These are phyloP conservation scores for Tetrax tetrax DNA, from an alignment of 2,113 vertebrate genomes.

Conservation along the genomic window DNA sequence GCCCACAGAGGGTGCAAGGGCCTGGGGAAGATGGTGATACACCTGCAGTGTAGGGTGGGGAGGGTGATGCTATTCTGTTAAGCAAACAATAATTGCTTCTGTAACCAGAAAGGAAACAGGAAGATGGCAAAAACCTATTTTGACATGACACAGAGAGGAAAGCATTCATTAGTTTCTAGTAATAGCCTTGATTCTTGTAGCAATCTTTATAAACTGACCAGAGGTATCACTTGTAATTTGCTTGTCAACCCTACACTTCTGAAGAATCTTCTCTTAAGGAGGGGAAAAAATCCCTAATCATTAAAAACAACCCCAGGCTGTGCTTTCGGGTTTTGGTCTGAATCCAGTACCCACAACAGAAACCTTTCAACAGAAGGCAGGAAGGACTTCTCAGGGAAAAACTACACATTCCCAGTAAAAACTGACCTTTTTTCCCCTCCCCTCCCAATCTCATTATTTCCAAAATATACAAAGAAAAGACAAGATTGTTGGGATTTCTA, in stretches of 20 bases:
- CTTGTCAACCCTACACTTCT: not conserved
- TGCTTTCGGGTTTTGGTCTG: not conserved
- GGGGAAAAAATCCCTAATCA: not conserved
- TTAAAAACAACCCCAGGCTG: not conserved
- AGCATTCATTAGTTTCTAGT: not conserved
- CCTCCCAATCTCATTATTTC: slow-evolving; percentile 12
- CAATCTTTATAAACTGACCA: not conserved
- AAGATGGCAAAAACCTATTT: not conserved
- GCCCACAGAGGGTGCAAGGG: not conserved
- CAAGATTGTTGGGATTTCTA: slow-evolving; percentile 64
- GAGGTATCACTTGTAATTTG: not conserved
- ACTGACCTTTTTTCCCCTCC: not conserved
- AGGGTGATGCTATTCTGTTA: not conserved
- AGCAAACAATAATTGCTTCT: not conserved
- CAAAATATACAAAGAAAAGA: slow-evolving; percentile 58
- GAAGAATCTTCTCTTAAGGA: not conserved
- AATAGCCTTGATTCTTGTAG: not conserved
- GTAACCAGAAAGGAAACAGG: not conserved
- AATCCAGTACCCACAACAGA: not conserved
- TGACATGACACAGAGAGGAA: not conserved
- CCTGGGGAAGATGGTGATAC: not conserved
- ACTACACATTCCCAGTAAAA: not conserved
- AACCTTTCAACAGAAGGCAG: not conserved
- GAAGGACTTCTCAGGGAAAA: not conserved
- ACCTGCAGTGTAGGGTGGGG: not conserved